Percentiles rank a stretch among this genome's conserved stretches.
Evolutionary conservation across 2,797 vertebrate genomes (phyloP).

Genomic region (Lepus oiostolus): DNA sequence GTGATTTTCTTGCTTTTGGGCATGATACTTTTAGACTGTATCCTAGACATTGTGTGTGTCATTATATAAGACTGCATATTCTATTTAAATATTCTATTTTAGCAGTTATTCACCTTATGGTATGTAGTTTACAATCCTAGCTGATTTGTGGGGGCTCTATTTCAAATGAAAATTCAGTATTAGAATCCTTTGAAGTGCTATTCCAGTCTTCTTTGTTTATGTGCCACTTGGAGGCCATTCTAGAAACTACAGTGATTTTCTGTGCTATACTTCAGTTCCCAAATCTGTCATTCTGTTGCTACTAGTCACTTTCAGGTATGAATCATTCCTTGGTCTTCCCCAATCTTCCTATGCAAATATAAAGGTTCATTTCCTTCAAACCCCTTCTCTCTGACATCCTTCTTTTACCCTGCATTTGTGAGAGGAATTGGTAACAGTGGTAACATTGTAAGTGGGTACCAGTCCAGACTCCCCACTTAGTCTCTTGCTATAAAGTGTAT

Average conservation of each 20-base stretch:
- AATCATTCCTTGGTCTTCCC: background rate
- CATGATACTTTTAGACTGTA: background rate
- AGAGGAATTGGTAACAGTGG: background rate
- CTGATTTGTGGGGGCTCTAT: background rate
- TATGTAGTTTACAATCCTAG: background rate
- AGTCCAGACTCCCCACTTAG: background rate
- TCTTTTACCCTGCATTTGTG: background rate
- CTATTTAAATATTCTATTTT: background rate
- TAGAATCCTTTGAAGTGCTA: background rate
- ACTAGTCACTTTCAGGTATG: background rate
- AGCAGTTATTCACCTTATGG: too few species aligned
- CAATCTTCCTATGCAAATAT: background rate
- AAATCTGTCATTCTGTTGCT: background rate
- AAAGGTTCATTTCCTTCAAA: background rate
- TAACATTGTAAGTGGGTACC: background rate
- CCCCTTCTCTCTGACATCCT: background rate
- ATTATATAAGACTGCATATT: background rate
- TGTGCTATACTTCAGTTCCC: background rate
- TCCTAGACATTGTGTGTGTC: background rate
- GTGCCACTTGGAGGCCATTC: background rate
- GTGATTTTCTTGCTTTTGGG: background rate
- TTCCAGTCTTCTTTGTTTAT: background rate
- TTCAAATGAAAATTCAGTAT: background rate
- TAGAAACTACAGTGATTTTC: background rate
- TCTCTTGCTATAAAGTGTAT: background rate